Percentiles rank a stretch among this genome's conserved stretches.
These are phyloP conservation scores for Lepidostoma basale DNA, from an alignment of 1,140 invertebrate species.

Conservation along the genomic window DNA sequence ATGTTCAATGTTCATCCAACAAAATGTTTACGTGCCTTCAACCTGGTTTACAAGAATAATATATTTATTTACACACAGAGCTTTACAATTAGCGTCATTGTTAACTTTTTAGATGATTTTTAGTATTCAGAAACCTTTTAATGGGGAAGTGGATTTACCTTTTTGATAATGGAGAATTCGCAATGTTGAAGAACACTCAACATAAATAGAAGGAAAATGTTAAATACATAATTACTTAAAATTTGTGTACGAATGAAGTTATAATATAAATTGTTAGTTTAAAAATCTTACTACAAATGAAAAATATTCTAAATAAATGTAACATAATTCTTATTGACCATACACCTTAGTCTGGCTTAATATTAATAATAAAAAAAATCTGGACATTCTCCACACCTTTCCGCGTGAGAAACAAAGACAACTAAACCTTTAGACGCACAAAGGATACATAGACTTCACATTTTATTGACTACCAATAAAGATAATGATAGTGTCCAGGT, in stretches of 20 bases:
- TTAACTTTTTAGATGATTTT: too few relatives aligned
- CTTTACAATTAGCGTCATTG: too few relatives aligned
- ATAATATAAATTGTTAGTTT: conserved; percentile 11
- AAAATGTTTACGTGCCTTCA: too few relatives aligned
- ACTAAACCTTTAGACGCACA: too few relatives aligned
- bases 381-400: not conserved
- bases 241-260: not conserved
- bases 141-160: too few relatives aligned
- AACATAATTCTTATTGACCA: conserved; percentile 2
- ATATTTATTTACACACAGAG: too few relatives aligned
- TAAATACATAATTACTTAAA: conserved; percentile 16
- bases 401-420: too few relatives aligned
- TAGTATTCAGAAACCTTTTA: too few relatives aligned
- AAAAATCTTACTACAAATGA: conserved; percentile 17
- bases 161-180: not conserved
- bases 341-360: conserved; percentile 9
- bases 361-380: conserved; percentile 1
- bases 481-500: not conserved
- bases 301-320: conserved; percentile 11
- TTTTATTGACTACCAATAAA: too few relatives aligned
- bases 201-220: not conserved
- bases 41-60: too few relatives aligned
- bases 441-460: too few relatives aligned
- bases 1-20: too few relatives aligned
- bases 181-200: not conserved